Conservation (phyloP, 2,888 invertebrate genomes). For the Dugesia japonica region DNA sequence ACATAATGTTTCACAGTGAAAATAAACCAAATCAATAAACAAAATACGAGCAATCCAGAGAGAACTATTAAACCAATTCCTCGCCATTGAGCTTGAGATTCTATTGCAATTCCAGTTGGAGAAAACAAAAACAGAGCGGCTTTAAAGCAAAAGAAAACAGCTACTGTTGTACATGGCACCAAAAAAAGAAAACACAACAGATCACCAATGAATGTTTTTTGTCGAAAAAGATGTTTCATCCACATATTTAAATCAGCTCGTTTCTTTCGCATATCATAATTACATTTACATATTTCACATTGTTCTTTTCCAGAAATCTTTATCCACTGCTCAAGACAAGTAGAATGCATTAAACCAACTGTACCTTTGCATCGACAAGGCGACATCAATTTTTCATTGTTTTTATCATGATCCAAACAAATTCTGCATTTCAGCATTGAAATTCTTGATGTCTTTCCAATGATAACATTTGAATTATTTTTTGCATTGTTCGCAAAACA, state of each 20-base stretch:
- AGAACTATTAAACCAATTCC: background rate
- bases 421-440: background rate
- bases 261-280: background rate
- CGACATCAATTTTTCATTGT: background rate
- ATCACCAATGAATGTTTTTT: background rate
- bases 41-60: background rate
- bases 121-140: background rate
- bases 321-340: background rate
- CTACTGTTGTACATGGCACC: background rate
- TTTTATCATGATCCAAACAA: background rate
- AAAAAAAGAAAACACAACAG: background rate
- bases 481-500: too few relatives aligned
- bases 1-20: conserved; percentile 3
- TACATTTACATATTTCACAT: background rate
- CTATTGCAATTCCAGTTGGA: background rate
- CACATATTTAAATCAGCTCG: background rate
- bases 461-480: too few relatives aligned
- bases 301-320: background rate
- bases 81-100: background rate
- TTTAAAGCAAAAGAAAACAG: background rate
- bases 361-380: conserved; percentile 1
- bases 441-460: too few relatives aligned
- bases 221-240: background rate
- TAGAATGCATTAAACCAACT: background rate
- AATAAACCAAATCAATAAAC: background rate